Percentiles rank a stretch among this genome's conserved stretches.
Evolutionary conservation across 2,888 invertebrate genomes (phyloP).

Genomic region (Platycnemis pennipes): DNA sequence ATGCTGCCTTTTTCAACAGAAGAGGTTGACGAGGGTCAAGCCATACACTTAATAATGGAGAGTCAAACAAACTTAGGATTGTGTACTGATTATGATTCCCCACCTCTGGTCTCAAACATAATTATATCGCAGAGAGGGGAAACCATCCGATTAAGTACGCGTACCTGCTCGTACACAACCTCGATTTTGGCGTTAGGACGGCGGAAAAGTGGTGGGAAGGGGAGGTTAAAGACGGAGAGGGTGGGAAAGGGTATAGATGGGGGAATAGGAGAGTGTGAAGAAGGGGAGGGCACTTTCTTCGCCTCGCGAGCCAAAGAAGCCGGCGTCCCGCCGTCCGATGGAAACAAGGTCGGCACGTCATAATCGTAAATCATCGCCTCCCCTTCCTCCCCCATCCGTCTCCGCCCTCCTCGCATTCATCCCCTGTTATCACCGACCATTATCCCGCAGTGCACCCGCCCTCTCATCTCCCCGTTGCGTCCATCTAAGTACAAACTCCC

Average conservation of each 20-base stretch:
- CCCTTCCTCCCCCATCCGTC: background rate
- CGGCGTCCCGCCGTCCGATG: background rate
- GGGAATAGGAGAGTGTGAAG: background rate
- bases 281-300: background rate
- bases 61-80: too few relatives aligned
- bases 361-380: background rate
- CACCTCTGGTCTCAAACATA: too few relatives aligned
- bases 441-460: background rate
- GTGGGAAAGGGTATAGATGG: background rate
- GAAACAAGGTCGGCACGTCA: constrained; percentile 35
- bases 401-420: background rate
- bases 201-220: background rate
- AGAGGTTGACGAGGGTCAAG: too few relatives aligned
- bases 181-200: background rate
- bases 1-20: too few relatives aligned
- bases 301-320: background rate
- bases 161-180: background rate
- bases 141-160: too few relatives aligned
- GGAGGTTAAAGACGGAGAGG: background rate
- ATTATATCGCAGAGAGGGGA: too few relatives aligned
- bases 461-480: background rate
- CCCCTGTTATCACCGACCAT: background rate
- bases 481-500: too few relatives aligned
- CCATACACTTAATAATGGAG: too few relatives aligned
- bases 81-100: too few relatives aligned